A percentile compares a stretch with the other conserved stretches of the same genome.
phyloP scores from a whole-genome alignment of 2,888 invertebrate genomes.

The Metellina segmentata region DNA sequence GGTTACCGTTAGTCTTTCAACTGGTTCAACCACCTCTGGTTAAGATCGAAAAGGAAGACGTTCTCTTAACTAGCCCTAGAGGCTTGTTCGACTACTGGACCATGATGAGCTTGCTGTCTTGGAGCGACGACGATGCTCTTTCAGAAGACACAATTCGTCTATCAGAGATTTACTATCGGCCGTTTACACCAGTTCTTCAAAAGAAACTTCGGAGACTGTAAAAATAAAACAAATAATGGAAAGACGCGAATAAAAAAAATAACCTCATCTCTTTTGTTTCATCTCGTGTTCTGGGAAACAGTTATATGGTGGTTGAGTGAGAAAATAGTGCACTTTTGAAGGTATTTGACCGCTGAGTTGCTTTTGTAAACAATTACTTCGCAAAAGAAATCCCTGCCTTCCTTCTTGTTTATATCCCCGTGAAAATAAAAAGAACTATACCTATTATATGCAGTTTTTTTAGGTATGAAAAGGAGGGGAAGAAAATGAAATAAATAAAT shows the following conservation, averaged over 20 bases:
- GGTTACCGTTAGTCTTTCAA: background rate
- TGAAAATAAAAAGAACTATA: slow-evolving; percentile 34
- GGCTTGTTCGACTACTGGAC: slow-evolving; percentile 28
- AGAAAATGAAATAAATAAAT: slow-evolving; percentile 3
- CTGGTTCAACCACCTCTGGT: slow-evolving; percentile 23
- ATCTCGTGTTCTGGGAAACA: slow-evolving; percentile 65
- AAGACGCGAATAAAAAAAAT: background rate
- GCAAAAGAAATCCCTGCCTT: slow-evolving; percentile 8
- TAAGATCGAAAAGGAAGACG: slow-evolving; percentile 25
- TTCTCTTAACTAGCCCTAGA: slow-evolving; percentile 26
- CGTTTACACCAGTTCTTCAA: slow-evolving; percentile 47
- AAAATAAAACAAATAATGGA: slow-evolving; percentile 29
- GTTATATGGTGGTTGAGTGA: slow-evolving; percentile 71
- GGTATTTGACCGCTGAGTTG: slow-evolving; percentile 72
- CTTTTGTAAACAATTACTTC: slow-evolving; percentile 63
- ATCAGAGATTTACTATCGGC: slow-evolving; percentile 39
- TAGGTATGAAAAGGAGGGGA: slow-evolving; percentile 24
- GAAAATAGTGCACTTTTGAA: slow-evolving; percentile 63
- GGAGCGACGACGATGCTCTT: slow-evolving; percentile 9
- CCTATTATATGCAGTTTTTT: slow-evolving; percentile 50
- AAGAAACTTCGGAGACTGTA: slow-evolving; percentile 30
- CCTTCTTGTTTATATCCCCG: slow-evolving; percentile 58
- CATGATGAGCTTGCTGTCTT: background rate
- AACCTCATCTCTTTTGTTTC: slow-evolving; percentile 65
- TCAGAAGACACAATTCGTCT: slow-evolving; percentile 3